phyloP scores from a whole-genome alignment of 92 coral and sea anemone genomes.

The Virgularia gustaviana region DNA sequence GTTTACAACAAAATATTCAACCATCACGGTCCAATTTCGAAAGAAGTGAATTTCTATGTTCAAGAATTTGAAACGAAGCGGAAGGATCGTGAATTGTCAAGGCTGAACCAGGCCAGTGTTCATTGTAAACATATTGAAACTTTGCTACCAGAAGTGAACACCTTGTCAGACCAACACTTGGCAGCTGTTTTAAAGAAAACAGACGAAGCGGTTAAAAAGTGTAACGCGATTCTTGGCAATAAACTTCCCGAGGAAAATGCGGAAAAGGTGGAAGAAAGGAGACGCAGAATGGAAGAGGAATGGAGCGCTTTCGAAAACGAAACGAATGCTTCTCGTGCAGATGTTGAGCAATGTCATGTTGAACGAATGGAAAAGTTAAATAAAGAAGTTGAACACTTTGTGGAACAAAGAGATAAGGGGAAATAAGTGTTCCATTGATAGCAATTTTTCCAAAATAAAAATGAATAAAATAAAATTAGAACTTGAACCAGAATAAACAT shows the following conservation, averaged over 20 bases:
- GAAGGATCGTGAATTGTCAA: conserved; percentile 73
- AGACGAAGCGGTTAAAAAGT: conserved; percentile 69
- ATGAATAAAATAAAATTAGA: not conserved
- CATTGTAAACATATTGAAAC: conserved; percentile 70
- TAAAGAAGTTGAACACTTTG: conserved; percentile 59
- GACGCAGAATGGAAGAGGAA: conserved; percentile 55
- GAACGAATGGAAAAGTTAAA: conserved; percentile 63
- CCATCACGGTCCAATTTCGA: conserved; percentile 72
- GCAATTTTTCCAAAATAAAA: not conserved
- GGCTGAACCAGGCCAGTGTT: conserved; percentile 60
- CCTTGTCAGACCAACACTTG: conserved; percentile 51
- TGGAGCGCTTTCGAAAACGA: conserved; percentile 73
- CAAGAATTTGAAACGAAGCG: conserved; percentile 88
- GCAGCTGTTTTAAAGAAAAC: conserved; percentile 59
- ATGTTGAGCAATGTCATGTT: conserved; percentile 8
- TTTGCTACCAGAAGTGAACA: conserved; percentile 59
- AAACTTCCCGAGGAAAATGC: conserved; percentile 68
- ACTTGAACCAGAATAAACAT: not conserved
- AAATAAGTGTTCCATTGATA: conserved; percentile 22
- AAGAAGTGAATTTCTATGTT: conserved; percentile 74
- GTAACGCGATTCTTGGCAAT: conserved; percentile 71
- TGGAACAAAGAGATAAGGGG: conserved; percentile 61
- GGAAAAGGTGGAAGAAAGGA: conserved; percentile 63
- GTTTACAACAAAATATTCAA: conserved; percentile 82
- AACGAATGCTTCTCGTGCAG: conserved; percentile 10